phyloP scores from a whole-genome alignment of 2,888 invertebrate species.

The Plagiodera versicolora region DNA sequence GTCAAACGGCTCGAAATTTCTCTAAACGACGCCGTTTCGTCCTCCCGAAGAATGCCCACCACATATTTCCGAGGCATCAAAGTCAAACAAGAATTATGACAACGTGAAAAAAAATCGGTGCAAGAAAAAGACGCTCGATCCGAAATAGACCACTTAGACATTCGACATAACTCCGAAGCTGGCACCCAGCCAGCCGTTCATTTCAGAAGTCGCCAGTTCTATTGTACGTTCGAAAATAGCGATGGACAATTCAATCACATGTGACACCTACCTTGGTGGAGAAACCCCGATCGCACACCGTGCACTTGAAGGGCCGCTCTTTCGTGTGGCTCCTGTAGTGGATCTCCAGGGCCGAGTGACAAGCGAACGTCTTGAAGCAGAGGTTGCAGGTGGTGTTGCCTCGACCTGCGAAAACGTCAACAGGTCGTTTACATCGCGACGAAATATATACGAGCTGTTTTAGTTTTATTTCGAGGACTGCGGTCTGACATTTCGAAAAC shows the following conservation, averaged over 20 bases:
- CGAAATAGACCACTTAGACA: constrained; percentile 58
- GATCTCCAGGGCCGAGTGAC: constrained; percentile 92
- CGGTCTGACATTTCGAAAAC: background rate
- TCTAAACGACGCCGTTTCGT: constrained; percentile 1
- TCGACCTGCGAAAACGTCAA: constrained; percentile 63
- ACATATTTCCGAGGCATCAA: constrained; percentile 23
- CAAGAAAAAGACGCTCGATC: constrained; percentile 54
- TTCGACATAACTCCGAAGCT: constrained; percentile 55
- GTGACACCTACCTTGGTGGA: constrained; percentile 82
- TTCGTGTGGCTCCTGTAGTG: constrained; percentile 95
- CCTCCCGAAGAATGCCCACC: constrained; percentile 3
- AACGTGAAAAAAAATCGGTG: constrained; percentile 38
- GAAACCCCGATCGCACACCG: constrained; percentile 89
- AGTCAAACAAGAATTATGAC: constrained; percentile 35
- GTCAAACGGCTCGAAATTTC: background rate
- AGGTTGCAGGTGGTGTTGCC: constrained; percentile 95
- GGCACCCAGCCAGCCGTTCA: constrained; percentile 55
- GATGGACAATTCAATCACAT: constrained; percentile 42
- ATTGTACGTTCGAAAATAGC: constrained; percentile 50
- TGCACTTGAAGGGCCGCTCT: constrained; percentile 95
- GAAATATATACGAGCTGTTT: background rate
- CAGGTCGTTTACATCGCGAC: constrained; percentile 25
- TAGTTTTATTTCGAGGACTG: background rate
- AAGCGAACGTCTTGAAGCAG: constrained; percentile 98
- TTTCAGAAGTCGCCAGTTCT: constrained; percentile 55